Conservation (phyloP, 1,140 invertebrate species). For the Heliconius congener region DNA sequence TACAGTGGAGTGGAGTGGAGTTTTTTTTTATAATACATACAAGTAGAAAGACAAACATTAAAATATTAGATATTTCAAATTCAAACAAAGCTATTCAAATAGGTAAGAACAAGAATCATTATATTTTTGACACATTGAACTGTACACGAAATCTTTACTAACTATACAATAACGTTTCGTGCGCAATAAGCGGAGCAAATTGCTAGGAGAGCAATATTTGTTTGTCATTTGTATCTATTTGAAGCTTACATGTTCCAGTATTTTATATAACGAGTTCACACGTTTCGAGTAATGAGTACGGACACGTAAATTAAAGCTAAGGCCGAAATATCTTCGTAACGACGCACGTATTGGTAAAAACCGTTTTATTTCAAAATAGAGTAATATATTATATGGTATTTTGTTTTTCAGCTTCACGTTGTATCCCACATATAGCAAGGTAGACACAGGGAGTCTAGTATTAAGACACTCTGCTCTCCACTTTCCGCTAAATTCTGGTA, state of each 20-base stretch:
- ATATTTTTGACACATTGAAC: neutral
- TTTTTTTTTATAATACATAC: no score
- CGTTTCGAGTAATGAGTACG: conserved; percentile 34
- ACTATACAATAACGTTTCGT: conserved; percentile 18
- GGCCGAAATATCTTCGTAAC: neutral
- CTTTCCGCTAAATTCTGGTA: no score
- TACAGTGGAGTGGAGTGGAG: no score
- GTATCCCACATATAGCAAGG: no score
- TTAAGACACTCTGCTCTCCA: no score
- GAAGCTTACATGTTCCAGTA: conserved; percentile 31
- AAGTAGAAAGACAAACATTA: neutral
- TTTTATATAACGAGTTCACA: conserved; percentile 33
- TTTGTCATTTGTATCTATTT: conserved; percentile 35
- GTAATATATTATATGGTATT: neutral
- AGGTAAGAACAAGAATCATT: neutral
- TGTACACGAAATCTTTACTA: neutral
- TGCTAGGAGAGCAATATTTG: conserved; percentile 23
- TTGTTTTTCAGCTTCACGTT: no score
- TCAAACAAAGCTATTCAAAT: neutral
- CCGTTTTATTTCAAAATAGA: neutral
- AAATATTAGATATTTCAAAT: neutral
- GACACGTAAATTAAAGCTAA: conserved; percentile 43
- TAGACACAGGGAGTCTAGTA: no score
- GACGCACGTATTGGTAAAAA: neutral
- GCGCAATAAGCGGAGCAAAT: neutral